phyloP scores from a whole-genome alignment of 2,888 invertebrate genomes.

The Melanostoma scalare region DNA sequence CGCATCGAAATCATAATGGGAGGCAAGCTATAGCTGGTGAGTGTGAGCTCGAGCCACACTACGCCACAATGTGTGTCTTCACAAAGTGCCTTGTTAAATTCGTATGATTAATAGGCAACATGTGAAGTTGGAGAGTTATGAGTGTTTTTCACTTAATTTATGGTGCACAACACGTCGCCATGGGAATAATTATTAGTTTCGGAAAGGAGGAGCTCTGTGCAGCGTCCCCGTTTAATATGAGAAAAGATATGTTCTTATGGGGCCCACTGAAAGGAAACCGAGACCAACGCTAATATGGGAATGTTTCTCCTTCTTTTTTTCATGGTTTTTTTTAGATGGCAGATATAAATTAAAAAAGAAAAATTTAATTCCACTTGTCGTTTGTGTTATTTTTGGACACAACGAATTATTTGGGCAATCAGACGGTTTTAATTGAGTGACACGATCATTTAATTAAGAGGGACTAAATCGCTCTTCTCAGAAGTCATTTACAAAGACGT shows the following conservation, averaged over 20 bases:
- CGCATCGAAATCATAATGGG: slow-evolving; percentile 64
- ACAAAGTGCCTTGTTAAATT: slow-evolving; percentile 72
- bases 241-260: slow-evolving; percentile 13
- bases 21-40: slow-evolving; percentile 46
- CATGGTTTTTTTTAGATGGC: slow-evolving; percentile 35
- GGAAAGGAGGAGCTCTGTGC: slow-evolving; percentile 25
- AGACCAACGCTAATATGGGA: slow-evolving; percentile 38
- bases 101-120: slow-evolving; percentile 76
- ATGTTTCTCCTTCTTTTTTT: slow-evolving; percentile 1
- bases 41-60: slow-evolving; percentile 26
- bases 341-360: slow-evolving; percentile 12
- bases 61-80: slow-evolving; percentile 32
- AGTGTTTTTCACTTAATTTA: slow-evolving; percentile 75
- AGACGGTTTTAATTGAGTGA: slow-evolving; percentile 70
- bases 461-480: slow-evolving; percentile 16
- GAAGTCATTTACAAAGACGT: slow-evolving; percentile 28
- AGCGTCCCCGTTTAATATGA: slow-evolving; percentile 1
- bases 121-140: slow-evolving; percentile 75
- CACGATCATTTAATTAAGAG: slow-evolving; percentile 70
- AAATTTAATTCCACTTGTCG: slow-evolving; percentile 43
- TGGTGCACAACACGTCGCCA: slow-evolving; percentile 64
- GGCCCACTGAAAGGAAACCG: neutral
- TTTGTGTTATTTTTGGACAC: slow-evolving; percentile 34
- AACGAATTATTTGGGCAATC: slow-evolving; percentile 67
- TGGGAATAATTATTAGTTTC: slow-evolving; percentile 68